Evolutionary conservation across 2,888 invertebrate species (phyloP).

Genomic region (Athetis lepigone): DNA sequence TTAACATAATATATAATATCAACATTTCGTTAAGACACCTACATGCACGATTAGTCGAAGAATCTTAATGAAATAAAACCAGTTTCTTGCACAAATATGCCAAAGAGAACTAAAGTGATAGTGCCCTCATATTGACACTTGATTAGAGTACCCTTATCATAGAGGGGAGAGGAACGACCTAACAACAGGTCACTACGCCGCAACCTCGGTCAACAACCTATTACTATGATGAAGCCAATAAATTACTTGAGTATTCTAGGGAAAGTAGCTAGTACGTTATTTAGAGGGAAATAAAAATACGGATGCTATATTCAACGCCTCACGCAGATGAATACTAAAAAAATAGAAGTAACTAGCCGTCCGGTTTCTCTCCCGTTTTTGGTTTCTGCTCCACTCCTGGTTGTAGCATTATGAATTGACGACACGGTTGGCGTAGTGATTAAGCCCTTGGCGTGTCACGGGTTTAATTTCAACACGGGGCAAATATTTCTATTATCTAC

Average conservation of each 20-base stretch:
- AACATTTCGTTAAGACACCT: no score
- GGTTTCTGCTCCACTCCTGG: no score
- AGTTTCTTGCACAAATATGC: neutral
- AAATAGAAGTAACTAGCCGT: neutral
- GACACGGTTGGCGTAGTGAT: no score
- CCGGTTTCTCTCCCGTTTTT: no score
- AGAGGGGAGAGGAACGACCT: conserved; percentile 39
- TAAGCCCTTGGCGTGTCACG: no score
- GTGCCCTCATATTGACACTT: conserved; percentile 33
- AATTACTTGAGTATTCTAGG: conserved; percentile 18
- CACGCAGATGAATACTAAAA: neutral
- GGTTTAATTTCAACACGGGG: no score
- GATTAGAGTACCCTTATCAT: conserved; percentile 40
- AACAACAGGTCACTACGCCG: conserved; percentile 4
- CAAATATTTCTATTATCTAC: no score
- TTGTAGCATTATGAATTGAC: no score
- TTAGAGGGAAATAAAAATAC: conserved; percentile 27
- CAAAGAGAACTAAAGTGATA: conserved; percentile 23
- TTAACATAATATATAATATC: no score
- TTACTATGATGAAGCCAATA: conserved; percentile 38
- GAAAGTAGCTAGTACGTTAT: neutral
- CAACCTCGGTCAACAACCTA: conserved; percentile 15
- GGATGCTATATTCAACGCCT: neutral
- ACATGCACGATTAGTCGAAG: no score
- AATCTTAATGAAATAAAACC: neutral